Percentiles rank a stretch among this genome's conserved stretches.
Conservation (phyloP, 35 echinoderm and acorn worm species). For the Nesometra sesokonis region DNA sequence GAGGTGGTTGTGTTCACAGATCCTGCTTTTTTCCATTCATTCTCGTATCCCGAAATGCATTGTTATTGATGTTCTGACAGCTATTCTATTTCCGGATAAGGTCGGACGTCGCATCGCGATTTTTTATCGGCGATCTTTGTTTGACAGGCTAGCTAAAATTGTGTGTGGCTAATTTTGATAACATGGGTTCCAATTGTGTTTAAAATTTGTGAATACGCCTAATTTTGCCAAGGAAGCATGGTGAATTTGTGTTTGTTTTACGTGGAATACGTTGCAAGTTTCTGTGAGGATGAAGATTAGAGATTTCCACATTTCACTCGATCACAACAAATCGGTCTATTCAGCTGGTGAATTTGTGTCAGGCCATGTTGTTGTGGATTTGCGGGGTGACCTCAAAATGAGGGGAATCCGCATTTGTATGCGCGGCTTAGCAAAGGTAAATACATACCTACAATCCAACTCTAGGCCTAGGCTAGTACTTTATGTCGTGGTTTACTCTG, state of each 20-base stretch:
- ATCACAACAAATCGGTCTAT: conserved; percentile 90
- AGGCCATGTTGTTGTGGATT: conserved; percentile 69
- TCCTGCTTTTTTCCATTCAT: too few relatives aligned
- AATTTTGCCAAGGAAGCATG: not conserved
- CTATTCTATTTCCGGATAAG: not conserved
- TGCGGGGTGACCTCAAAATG: conserved; percentile 85
- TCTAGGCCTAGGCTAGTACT: not conserved
- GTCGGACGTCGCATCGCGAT: not conserved
- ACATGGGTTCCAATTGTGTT: not conserved
- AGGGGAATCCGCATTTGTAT: conserved; percentile 90
- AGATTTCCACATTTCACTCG: conserved; percentile 81
- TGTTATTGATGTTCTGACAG: too few relatives aligned
- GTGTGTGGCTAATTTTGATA: not conserved
- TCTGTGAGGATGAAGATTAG: conserved; percentile 63
- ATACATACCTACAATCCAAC: not conserved
- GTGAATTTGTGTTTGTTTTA: not conserved
- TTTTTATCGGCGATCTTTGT: not conserved
- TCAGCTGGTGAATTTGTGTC: conserved; percentile 77
- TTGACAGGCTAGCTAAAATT: too few relatives aligned
- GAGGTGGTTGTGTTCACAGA: too few relatives aligned
- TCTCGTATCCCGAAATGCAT: too few relatives aligned
- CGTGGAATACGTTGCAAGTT: not conserved
- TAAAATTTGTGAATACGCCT: not conserved
- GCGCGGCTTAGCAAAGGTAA: conserved; percentile 82
- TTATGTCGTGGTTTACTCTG: too few relatives aligned